phyloP scores from a whole-genome alignment of 2,888 invertebrate genomes.

The Agapostemon virescens region DNA sequence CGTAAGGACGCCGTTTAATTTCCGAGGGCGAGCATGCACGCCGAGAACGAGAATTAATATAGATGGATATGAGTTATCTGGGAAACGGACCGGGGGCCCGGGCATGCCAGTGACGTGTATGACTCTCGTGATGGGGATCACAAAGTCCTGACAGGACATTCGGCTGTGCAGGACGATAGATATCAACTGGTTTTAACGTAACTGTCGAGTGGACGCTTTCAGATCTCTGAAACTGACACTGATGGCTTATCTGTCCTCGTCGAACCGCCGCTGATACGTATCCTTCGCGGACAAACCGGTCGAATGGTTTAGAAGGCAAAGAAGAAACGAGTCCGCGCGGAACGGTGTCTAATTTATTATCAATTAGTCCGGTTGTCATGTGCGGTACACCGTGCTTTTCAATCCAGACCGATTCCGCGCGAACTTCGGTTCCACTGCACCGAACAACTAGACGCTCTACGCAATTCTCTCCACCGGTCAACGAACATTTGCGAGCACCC shows the following conservation, averaged over 20 bases:
- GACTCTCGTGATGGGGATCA: constrained; percentile 75
- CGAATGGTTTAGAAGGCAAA: constrained; percentile 26
- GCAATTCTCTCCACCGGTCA: neutral
- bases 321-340: constrained; percentile 13
- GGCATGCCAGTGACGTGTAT: constrained; percentile 77
- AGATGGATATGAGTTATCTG: constrained; percentile 77
- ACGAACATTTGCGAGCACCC: neutral
- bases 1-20: constrained; percentile 70
- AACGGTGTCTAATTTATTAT: constrained; percentile 37
- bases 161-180: constrained; percentile 71
- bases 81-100: constrained; percentile 58
- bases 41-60: constrained; percentile 72
- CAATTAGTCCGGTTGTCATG: constrained; percentile 33
- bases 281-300: constrained; percentile 38
- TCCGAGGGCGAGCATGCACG: constrained; percentile 65
- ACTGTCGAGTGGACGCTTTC: constrained; percentile 75
- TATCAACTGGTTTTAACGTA: constrained; percentile 77
- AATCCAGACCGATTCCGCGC: neutral
- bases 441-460: neutral
- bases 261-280: constrained; percentile 51
- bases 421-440: neutral
- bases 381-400: constrained; percentile 1
- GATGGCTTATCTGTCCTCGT: constrained; percentile 74
- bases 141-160: constrained; percentile 73
- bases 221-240: constrained; percentile 77